Evolutionary conservation across 2,888 invertebrate genomes (phyloP).

Genomic region (Oscheius sp.): DNA sequence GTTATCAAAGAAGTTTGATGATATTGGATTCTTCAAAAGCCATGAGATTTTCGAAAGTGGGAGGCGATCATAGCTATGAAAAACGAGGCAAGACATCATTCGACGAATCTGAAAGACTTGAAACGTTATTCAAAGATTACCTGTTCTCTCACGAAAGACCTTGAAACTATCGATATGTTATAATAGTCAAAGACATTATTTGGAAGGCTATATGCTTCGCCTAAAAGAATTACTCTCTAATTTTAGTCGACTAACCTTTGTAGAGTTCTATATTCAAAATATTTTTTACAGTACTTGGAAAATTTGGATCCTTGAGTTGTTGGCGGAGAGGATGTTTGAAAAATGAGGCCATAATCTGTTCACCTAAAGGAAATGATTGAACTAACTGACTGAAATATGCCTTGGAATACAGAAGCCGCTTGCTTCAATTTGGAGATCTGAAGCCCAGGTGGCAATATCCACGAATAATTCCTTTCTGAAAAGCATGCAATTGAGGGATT

Average conservation of each 20-base stretch:
- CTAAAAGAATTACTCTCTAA: conserved; percentile 32
- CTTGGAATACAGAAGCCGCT: conserved; percentile 51
- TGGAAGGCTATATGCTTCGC: conserved; percentile 42
- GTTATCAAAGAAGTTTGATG: conserved; percentile 48
- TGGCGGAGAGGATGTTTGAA: conserved; percentile 57
- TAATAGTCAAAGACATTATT: conserved; percentile 62
- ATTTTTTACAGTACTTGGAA: conserved; percentile 43
- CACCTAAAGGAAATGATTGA: conserved; percentile 33
- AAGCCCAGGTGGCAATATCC: conserved; percentile 55
- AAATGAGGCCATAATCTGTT: conserved; percentile 60
- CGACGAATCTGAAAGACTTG: conserved; percentile 55
- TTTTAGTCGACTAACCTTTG: conserved; percentile 14
- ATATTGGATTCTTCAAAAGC: conserved; percentile 56
- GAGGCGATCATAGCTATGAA: conserved; percentile 45
- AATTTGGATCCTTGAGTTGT: conserved; percentile 43
- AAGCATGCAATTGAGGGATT: conserved; percentile 53
- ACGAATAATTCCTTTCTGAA: conserved; percentile 54
- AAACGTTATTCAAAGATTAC: conserved; percentile 27
- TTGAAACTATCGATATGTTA: conserved; percentile 57
- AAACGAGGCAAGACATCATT: conserved; percentile 60
- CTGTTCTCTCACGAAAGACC: conserved; percentile 60
- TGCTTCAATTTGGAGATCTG: conserved; percentile 31
- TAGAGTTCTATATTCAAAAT: conserved; percentile 42
- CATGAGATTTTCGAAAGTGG: conserved; percentile 39
- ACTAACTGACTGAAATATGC: conserved; percentile 13